phyloP scores from a whole-genome alignment of 2,797 vertebrate genomes.

The Anas bernieri region DNA sequence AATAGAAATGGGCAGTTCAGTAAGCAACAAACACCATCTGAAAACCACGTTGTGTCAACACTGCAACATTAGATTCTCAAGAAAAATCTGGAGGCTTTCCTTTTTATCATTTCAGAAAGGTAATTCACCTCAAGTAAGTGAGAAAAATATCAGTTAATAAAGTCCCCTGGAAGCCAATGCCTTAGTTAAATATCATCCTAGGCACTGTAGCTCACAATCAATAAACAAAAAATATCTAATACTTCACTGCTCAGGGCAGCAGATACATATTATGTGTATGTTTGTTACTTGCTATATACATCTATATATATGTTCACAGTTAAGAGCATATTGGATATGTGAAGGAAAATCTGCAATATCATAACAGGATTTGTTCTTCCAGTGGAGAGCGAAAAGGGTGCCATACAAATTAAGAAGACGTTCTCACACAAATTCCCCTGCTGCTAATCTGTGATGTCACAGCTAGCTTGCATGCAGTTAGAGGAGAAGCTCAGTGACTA shows the following conservation, averaged over 20 bases:
- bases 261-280: too few species aligned
- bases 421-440: not conserved
- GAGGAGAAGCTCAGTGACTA: not conserved
- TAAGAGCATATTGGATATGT: not conserved
- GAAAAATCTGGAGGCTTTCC: not conserved
- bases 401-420: not conserved
- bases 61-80: not conserved
- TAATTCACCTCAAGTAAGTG: not conserved
- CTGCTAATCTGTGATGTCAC: not conserved
- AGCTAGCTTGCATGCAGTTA: not conserved
- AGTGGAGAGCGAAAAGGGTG: not conserved
- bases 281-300: too few species aligned
- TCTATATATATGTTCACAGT: not conserved
- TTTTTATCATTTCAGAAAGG: not conserved
- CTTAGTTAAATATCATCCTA: not conserved
- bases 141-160: not conserved
- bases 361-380: not conserved
- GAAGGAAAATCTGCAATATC: not conserved
- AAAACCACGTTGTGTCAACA: not conserved
- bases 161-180: not conserved
- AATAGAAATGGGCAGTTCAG: not conserved
- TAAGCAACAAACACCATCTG: not conserved
- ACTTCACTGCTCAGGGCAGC: not conserved
- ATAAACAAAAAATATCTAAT: not conserved
- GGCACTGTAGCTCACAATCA: not conserved